Conservation (phyloP, 2,888 invertebrate genomes). For the Andrena bicolor region DNA sequence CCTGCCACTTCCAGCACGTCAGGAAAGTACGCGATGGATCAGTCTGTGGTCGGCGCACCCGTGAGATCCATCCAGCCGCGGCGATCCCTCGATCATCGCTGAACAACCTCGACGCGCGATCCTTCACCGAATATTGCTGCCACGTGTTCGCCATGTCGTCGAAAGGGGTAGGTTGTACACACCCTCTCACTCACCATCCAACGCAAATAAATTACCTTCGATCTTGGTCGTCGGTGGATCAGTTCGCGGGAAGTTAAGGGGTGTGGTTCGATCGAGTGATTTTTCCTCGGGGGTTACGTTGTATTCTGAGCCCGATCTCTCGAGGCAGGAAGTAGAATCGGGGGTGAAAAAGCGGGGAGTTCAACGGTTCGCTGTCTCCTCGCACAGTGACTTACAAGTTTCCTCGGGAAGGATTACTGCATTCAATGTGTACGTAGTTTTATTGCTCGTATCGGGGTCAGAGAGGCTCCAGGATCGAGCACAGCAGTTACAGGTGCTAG, state of each 20-base stretch:
- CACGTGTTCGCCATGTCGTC: conserved; percentile 47
- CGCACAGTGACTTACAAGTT: too few relatives aligned
- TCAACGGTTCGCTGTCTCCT: too few relatives aligned
- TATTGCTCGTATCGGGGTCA: too few relatives aligned
- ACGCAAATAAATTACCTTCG: conserved; percentile 4
- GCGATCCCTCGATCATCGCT: conserved; percentile 46
- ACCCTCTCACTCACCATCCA: not conserved
- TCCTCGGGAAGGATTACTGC: too few relatives aligned
- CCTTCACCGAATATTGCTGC: conserved; percentile 13
- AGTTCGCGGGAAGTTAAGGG: not conserved
- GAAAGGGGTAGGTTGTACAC: conserved; percentile 44
- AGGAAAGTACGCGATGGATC: conserved; percentile 66
- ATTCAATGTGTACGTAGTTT: too few relatives aligned
- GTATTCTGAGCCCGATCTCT: not conserved
- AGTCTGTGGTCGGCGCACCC: conserved; percentile 61
- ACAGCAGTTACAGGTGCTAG: too few relatives aligned
- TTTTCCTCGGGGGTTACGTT: not conserved
- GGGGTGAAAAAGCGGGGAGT: too few relatives aligned
- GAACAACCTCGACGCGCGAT: conserved; percentile 4
- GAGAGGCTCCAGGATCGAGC: too few relatives aligned
- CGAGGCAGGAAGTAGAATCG: too few relatives aligned
- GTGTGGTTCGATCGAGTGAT: not conserved
- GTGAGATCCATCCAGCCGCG: conserved; percentile 53
- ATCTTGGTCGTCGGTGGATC: not conserved
- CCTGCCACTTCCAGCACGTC: conserved; percentile 49